phyloP scores from a whole-genome alignment of 1,140 invertebrate species.

The Bombus vancouverensis region DNA sequence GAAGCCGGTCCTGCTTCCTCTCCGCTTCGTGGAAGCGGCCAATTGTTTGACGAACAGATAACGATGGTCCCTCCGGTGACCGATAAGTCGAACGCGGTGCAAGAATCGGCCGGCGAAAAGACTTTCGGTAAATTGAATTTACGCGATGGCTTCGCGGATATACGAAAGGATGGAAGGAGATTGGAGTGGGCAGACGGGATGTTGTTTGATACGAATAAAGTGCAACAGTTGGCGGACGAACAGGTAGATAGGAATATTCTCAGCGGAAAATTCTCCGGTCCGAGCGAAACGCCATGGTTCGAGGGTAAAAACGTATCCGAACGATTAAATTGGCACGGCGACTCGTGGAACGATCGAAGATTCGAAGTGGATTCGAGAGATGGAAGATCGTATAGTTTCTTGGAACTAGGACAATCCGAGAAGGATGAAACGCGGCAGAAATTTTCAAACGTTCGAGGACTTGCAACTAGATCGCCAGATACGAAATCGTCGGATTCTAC shows the following conservation, averaged over 20 bases:
- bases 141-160: background rate
- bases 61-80: background rate
- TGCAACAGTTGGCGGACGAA: background rate
- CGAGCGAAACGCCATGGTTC: background rate
- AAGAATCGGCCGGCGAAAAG: background rate
- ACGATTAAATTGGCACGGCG: too few species aligned
- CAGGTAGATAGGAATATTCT: background rate
- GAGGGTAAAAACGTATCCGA: background rate
- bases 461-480: background rate
- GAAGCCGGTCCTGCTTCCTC: conserved; percentile 6
- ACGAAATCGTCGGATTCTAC: background rate
- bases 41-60: conserved; percentile 1
- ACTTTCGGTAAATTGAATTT: background rate
- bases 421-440: background rate
- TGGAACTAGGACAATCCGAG: rapidly evolving
- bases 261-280: too few species aligned
- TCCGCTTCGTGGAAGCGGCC: background rate
- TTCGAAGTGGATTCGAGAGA: background rate
- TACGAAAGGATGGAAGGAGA: background rate
- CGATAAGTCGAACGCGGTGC: background rate
- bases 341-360: background rate
- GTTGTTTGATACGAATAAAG: background rate
- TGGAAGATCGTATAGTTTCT: background rate
- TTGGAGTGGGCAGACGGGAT: background rate
- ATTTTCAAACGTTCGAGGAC: too few species aligned